phyloP scores from a whole-genome alignment of 2,888 invertebrate species.

The Pseudococcus longispinus region DNA sequence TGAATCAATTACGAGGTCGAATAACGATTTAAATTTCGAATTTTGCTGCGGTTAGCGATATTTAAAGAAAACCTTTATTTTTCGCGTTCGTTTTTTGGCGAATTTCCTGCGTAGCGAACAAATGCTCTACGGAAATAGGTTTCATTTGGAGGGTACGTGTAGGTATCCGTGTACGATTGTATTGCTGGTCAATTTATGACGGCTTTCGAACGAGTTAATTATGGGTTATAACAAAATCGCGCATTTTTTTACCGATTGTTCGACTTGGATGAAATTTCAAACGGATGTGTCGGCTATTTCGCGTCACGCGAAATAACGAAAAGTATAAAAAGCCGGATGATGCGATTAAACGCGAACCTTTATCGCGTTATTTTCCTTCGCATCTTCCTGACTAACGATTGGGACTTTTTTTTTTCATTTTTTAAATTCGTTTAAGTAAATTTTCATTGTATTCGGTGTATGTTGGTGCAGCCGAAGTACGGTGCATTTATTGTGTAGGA shows the following conservation, averaged over 20 bases:
- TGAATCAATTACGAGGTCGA: slow-evolving; percentile 24
- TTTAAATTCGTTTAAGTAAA: background rate
- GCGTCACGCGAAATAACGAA: background rate
- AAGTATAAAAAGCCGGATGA: background rate
- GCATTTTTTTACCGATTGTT: background rate
- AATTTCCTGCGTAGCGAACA: background rate
- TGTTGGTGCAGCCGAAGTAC: too few species aligned
- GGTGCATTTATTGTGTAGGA: too few species aligned
- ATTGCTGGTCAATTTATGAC: background rate
- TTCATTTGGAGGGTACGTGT: background rate
- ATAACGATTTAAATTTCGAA: slow-evolving; percentile 10
- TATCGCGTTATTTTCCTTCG: background rate
- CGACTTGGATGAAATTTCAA: background rate
- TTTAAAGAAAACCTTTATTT: background rate
- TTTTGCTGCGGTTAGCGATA: background rate
- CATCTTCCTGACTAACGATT: background rate
- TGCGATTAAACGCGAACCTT: background rate
- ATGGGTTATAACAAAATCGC: background rate
- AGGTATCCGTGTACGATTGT: background rate
- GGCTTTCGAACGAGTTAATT: background rate
- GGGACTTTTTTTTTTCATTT: background rate
- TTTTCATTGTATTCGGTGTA: background rate
- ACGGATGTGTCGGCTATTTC: background rate
- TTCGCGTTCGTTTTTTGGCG: background rate
- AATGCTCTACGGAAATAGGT: background rate